Percentiles rank a stretch among this genome's conserved stretches.
phyloP scores from a whole-genome alignment of 2,888 invertebrate species.

The Tortrix viridana region DNA sequence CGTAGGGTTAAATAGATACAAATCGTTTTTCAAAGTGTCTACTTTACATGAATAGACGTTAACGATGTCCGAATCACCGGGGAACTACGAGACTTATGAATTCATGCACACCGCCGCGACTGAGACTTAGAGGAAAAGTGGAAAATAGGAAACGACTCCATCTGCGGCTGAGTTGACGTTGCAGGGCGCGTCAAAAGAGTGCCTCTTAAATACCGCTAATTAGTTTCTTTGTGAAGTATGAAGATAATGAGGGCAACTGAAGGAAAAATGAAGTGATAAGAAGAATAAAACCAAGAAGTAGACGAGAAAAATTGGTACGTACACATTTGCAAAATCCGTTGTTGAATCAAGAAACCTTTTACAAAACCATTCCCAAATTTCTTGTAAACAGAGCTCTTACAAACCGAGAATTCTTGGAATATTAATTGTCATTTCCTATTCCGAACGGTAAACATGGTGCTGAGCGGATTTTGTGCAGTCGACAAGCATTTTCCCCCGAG shows the following conservation, averaged over 20 bases:
- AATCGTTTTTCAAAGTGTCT: slow-evolving; percentile 46
- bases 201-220: slow-evolving; percentile 12
- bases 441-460: slow-evolving; percentile 45
- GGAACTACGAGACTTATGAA: slow-evolving; percentile 65
- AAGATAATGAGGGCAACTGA: not conserved
- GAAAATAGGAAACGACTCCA: not conserved
- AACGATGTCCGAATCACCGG: slow-evolving; percentile 70
- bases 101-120: slow-evolving; percentile 42
- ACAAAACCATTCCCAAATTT: not conserved
- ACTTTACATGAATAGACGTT: slow-evolving; percentile 69
- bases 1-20: slow-evolving; percentile 36
- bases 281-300: not conserved
- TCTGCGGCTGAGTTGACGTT: not conserved
- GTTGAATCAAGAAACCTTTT: not conserved
- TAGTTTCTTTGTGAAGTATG: slow-evolving; percentile 12
- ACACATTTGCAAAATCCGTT: not conserved
- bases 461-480: slow-evolving; percentile 31
- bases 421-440: slow-evolving; percentile 37
- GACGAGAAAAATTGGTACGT: not conserved
- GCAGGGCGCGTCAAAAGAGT: slow-evolving; percentile 1
- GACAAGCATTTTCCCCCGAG: slow-evolving; percentile 53
- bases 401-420: slow-evolving; percentile 31
- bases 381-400: slow-evolving; percentile 9
- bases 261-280: not conserved
- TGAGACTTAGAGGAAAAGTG: slow-evolving; percentile 6